Evolutionary conservation across 2,113 vertebrate species (phyloP).

Genomic region (Lamprotornis superbus): DNA sequence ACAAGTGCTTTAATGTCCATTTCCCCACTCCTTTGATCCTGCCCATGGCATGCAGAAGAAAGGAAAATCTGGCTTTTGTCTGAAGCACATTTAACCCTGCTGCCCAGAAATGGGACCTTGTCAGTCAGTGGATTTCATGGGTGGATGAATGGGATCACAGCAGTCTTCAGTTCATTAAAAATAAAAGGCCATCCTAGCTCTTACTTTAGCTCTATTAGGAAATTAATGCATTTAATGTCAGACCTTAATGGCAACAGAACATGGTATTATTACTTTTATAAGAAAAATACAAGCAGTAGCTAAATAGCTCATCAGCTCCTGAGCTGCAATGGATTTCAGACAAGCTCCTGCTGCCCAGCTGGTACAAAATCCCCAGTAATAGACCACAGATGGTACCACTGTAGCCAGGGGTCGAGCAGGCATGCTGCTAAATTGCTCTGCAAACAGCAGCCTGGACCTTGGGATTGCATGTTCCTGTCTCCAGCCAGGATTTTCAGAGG

Average conservation of each 20-base stretch:
- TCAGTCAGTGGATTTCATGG: slow-evolving; percentile 66
- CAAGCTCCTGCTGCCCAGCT: slow-evolving; percentile 31
- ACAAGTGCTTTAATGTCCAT: slow-evolving; percentile 58
- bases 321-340: neutral
- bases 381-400: neutral
- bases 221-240: slow-evolving; percentile 31
- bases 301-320: neutral
- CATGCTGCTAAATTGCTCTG: neutral
- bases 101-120: slow-evolving; percentile 64
- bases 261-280: neutral
- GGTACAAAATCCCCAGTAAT: slow-evolving; percentile 9
- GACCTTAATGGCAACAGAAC: slow-evolving; percentile 6
- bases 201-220: slow-evolving; percentile 8
- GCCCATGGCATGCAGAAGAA: slow-evolving; percentile 53
- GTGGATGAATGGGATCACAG: slow-evolving; percentile 62
- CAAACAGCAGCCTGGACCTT: neutral
- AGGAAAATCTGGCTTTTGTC: slow-evolving; percentile 65
- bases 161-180: slow-evolving; percentile 55
- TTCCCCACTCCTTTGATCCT: slow-evolving; percentile 58
- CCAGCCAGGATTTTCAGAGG: neutral
- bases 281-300: slow-evolving; percentile 27
- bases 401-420: neutral
- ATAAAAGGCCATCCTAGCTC: neutral
- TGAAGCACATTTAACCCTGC: slow-evolving; percentile 29
- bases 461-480: neutral